Conservation (phyloP, 2,797 vertebrate species). For the Helarctos malayanus region DNA sequence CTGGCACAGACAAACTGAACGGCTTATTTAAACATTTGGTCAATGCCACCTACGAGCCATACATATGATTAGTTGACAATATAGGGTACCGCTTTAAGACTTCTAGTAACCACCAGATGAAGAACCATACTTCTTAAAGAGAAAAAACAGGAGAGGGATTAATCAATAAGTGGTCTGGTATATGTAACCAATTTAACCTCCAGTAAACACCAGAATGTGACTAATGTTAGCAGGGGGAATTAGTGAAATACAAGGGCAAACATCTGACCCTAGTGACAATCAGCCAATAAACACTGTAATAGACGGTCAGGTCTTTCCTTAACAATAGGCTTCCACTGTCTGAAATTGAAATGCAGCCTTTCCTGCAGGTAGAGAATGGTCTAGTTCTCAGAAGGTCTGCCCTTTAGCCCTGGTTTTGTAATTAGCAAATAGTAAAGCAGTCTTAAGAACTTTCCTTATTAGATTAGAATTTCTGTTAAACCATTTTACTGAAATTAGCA, state of each 20-base stretch:
- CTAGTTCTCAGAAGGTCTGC: background rate
- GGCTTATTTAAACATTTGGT: slow-evolving; percentile 4
- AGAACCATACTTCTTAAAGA: slow-evolving; percentile 31
- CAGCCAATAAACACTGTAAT: background rate
- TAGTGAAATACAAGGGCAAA: background rate
- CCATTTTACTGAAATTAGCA: background rate
- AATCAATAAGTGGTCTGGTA: background rate
- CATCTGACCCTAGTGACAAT: background rate
- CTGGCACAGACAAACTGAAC: background rate
- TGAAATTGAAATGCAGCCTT: slow-evolving; percentile 21
- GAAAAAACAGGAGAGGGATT: background rate
- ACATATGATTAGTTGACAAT: background rate
- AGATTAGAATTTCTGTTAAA: slow-evolving; percentile 33
- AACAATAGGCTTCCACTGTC: background rate
- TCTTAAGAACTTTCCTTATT: slow-evolving; percentile 21
- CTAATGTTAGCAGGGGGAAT: background rate
- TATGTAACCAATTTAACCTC: background rate
- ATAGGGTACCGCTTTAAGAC: background rate
- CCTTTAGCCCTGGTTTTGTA: slow-evolving; percentile 34
- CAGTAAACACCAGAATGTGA: background rate
- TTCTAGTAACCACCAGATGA: background rate
- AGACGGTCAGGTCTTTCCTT: background rate
- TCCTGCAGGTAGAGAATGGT: background rate
- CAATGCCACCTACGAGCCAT: background rate
- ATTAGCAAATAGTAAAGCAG: slow-evolving; percentile 27